A percentile compares a stretch with the other conserved stretches of the same genome.
Conservation (phyloP, 2,888 invertebrate genomes). For the Xanthia togata region DNA sequence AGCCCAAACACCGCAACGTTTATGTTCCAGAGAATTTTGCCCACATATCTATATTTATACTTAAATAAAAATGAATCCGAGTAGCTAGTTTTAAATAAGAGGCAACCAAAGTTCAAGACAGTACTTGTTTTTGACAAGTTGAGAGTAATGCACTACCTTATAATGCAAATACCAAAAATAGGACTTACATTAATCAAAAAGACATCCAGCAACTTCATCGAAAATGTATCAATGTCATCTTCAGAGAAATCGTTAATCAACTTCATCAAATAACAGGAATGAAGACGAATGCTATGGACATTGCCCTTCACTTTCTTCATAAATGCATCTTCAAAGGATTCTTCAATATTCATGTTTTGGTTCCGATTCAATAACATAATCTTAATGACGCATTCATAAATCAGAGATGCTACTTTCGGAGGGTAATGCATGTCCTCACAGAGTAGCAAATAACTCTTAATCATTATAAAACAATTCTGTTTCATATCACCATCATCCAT, state of each 20-base stretch:
- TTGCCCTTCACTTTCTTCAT: constrained; percentile 77
- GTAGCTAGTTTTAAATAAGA: too few relatives aligned
- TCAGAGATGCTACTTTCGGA: constrained; percentile 80
- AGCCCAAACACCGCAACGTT: not conserved
- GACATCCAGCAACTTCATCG: constrained; percentile 76
- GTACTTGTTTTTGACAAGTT: too few relatives aligned
- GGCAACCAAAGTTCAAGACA: too few relatives aligned
- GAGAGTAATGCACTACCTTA: too few relatives aligned
- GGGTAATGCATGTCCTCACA: constrained; percentile 83
- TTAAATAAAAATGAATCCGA: too few relatives aligned
- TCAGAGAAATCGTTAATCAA: constrained; percentile 69
- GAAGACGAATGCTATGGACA: constrained; percentile 80
- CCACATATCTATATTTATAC: too few relatives aligned
- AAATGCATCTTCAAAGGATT: constrained; percentile 74
- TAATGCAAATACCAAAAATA: not conserved
- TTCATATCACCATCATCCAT: constrained; percentile 74
- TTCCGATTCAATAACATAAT: constrained; percentile 75
- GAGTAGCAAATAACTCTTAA: constrained; percentile 82
- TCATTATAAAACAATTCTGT: constrained; percentile 86
- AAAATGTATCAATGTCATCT: constrained; percentile 72
- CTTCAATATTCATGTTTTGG: constrained; percentile 69
- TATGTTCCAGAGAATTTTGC: not conserved
- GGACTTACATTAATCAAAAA: constrained; percentile 82
- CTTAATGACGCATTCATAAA: constrained; percentile 85
- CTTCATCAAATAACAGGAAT: constrained; percentile 82